Evolutionary conservation across 1,140 invertebrate genomes (phyloP), one percentile per base, ranked within the genome.

Genomic region (Palaemon carinicauda): DNA sequence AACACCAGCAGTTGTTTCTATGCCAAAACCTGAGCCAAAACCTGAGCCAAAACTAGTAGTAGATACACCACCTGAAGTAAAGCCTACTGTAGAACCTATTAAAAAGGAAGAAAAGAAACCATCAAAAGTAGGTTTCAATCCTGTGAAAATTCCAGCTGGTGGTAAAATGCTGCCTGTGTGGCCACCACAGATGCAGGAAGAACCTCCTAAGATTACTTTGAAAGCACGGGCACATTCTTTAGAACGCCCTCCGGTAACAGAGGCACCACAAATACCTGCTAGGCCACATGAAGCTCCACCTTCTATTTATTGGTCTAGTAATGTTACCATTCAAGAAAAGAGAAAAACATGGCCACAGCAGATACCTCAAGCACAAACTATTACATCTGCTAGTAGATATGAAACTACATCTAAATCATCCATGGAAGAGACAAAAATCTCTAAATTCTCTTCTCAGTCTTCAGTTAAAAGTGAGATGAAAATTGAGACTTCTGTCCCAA

Each of bases 291-390:
- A 89, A 78, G 88, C 88, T 12, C 88, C 88, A 78, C 88, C 88
- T 50, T 77, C 87, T 21, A 54, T 89, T n/a, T 87, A 87, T 53
- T 89, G 88, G 88, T 87, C 82, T 27, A 89, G 88, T 53, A 89
- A 77, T 81, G 69, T 89, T 19, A 85, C 69, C 21, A 51, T 89
- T 12, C 50, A 87, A 69, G 85, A 87, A 54, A 89, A 89, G 79
- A 83, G 80, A 29, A 60, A 74, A 27, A 80, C 86, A 29, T 82
- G 80, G 84, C 77, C 86, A 19, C 88, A 82, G 52, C 21, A 24
- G n/a, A n/a, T 54, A 24, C 84, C 88, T 74, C 82, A 83, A 41
- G 31, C 71, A 29, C 29, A 77, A 33, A 50, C 79, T 60, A 54
- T 71, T 14, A 56, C 73, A 14, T 74, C 88, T n/a, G 50, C 80